A percentile compares a stretch with the other conserved stretches of the same genome.
Conservation (phyloP, 2,888 invertebrate species). For the Thyatira batis region DNA sequence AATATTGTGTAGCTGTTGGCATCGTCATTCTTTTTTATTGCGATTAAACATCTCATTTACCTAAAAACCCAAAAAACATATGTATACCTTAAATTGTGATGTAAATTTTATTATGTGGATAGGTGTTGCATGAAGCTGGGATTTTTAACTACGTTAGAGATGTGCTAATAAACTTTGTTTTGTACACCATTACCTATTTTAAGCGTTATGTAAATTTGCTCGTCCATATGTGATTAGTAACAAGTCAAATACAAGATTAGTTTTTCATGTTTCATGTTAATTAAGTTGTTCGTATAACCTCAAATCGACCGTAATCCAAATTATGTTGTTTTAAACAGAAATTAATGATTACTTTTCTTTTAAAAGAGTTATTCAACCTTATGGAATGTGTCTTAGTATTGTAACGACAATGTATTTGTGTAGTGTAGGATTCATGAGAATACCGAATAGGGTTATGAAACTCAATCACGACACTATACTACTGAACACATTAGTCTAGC, state of each 20-base stretch:
- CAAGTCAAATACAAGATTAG: constrained; percentile 15
- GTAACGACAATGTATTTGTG: background rate
- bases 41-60: too few species aligned
- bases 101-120: too few species aligned
- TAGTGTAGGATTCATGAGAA: background rate
- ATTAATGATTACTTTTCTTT: background rate
- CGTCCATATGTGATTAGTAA: constrained; percentile 5
- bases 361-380: background rate
- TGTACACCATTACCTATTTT: constrained; percentile 15
- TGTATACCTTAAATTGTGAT: too few species aligned
- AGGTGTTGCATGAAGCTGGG: constrained; percentile 6
- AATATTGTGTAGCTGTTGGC: too few species aligned
- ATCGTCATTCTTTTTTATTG: too few species aligned
- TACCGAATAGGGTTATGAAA: background rate
- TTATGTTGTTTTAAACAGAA: background rate
- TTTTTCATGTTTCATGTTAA: constrained; percentile 18
- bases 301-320: background rate
- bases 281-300: constrained; percentile 10
- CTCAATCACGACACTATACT: background rate
- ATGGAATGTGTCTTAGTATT: background rate
- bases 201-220: constrained; percentile 18
- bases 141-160: constrained; percentile 1
- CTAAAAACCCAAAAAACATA: too few species aligned
- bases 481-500: background rate
- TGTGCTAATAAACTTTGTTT: constrained; percentile 20